Percentiles rank a stretch among this genome's conserved stretches.
phyloP scores from a whole-genome alignment of 2,797 vertebrate genomes.

The Lepus oiostolus region DNA sequence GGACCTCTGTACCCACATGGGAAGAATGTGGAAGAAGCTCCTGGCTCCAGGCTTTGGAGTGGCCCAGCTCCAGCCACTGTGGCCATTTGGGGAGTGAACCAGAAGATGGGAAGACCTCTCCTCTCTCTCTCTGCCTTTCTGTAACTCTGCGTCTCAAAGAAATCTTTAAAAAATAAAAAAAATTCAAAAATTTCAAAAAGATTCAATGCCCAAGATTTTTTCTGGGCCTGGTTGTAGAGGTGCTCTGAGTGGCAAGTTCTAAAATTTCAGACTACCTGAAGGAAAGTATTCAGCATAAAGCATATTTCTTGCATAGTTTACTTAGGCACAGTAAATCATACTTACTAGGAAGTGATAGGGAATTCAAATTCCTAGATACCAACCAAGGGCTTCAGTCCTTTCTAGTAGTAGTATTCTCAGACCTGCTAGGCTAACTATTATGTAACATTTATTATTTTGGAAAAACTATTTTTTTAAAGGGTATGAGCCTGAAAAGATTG shows the following conservation, averaged over 20 bases:
- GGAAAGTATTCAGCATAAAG: background rate
- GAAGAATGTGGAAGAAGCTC: no score
- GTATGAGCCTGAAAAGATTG: background rate
- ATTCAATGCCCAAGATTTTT: background rate
- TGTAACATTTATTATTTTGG: background rate
- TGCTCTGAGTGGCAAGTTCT: background rate
- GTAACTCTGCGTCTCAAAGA: no score
- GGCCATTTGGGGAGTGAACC: no score
- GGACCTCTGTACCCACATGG: no score
- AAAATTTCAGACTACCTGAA: conserved; percentile 6
- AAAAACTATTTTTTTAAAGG: background rate
- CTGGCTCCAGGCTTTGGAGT: no score
- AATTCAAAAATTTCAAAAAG: background rate
- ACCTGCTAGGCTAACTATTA: background rate
- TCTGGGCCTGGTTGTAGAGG: background rate
- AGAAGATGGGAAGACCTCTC: no score
- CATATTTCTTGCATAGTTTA: background rate
- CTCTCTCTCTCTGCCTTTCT: no score
- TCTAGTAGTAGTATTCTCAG: background rate
- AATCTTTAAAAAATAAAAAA: no score
- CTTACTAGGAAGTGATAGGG: background rate
- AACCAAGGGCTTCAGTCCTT: background rate
- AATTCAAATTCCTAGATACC: background rate
- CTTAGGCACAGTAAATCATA: background rate
- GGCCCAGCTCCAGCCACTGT: no score